Percentiles rank a stretch among this genome's conserved stretches.
Evolutionary conservation across 2,797 vertebrate species (phyloP).

Genomic region (Eurystomus glaucurus): DNA sequence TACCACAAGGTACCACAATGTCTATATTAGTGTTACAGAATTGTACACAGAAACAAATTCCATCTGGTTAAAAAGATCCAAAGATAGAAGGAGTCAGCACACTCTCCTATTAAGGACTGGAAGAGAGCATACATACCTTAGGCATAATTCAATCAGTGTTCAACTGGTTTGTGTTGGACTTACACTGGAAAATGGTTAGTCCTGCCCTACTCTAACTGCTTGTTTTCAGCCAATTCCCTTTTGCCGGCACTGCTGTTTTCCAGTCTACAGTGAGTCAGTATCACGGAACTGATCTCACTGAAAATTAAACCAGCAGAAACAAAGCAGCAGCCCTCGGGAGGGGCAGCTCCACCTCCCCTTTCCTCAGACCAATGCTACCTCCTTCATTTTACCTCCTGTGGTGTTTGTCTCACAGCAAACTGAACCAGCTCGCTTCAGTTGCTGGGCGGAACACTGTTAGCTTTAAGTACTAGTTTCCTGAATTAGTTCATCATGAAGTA

Average conservation of each 20-base stretch:
- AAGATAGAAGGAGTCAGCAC: not conserved
- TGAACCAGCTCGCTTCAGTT: not conserved
- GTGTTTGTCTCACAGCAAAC: not conserved
- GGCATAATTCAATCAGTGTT: not conserved
- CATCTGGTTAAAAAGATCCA: not conserved
- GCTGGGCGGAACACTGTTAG: not conserved
- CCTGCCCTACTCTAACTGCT: not conserved
- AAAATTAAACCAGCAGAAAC: not conserved
- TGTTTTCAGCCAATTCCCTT: not conserved
- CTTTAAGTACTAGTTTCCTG: not conserved
- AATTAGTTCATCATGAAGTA: not conserved
- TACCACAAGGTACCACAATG: not conserved
- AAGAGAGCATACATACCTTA: not conserved
- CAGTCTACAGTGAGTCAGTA: not conserved
- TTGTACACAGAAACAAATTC: not conserved
- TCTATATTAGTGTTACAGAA: rapidly evolving
- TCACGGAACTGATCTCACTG: not conserved
- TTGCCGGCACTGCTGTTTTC: not conserved
- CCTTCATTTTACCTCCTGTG: not conserved
- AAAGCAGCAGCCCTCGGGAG: not conserved
- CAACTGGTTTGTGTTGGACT: not conserved
- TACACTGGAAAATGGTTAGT: not conserved
- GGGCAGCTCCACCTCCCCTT: not conserved
- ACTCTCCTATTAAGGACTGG: not conserved
- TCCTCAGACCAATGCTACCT: not conserved